Conservation (phyloP, 2,888 invertebrate genomes). For the Theretra japonica region DNA sequence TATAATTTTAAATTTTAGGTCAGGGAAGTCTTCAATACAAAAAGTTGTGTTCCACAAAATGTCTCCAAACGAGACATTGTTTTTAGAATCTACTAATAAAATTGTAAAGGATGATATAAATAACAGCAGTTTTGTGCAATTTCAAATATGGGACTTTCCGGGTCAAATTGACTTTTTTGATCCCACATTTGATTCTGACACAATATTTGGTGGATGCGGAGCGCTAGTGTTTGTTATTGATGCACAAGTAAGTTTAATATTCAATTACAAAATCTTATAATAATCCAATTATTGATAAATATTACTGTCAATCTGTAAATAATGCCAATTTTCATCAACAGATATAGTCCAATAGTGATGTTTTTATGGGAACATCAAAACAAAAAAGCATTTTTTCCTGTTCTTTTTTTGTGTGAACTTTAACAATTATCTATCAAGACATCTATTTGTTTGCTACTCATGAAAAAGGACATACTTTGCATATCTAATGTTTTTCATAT, state of each 20-base stretch:
- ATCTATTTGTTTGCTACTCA: neutral
- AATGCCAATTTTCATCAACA: too few relatives aligned
- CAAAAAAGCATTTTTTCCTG: too few relatives aligned
- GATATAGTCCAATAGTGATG: too few relatives aligned
- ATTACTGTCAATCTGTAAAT: too few relatives aligned
- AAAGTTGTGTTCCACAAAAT: conserved; percentile 99
- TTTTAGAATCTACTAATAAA: conserved; percentile 99
- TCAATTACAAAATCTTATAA: neutral
- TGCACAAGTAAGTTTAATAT: conserved; percentile 88
- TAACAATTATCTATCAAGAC: too few relatives aligned
- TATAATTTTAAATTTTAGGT: conserved; percentile 85
- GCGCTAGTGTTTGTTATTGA: conserved; percentile 99
- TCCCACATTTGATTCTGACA: conserved; percentile 97
- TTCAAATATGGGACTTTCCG: conserved; percentile 99
- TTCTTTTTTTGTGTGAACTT: too few relatives aligned
- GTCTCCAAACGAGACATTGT: conserved; percentile 99
- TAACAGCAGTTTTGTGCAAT: conserved; percentile 98
- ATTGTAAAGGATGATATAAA: conserved; percentile 99
- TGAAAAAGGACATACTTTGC: too few relatives aligned
- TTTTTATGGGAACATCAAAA: too few relatives aligned
- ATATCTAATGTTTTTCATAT: neutral
- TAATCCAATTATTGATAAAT: too few relatives aligned
- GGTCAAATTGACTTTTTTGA: conserved; percentile 99
- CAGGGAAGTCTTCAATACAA: conserved; percentile 99
- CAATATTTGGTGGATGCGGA: conserved; percentile 98